Conservation (phyloP, 2,888 invertebrate species). For the Xanthia togata region DNA sequence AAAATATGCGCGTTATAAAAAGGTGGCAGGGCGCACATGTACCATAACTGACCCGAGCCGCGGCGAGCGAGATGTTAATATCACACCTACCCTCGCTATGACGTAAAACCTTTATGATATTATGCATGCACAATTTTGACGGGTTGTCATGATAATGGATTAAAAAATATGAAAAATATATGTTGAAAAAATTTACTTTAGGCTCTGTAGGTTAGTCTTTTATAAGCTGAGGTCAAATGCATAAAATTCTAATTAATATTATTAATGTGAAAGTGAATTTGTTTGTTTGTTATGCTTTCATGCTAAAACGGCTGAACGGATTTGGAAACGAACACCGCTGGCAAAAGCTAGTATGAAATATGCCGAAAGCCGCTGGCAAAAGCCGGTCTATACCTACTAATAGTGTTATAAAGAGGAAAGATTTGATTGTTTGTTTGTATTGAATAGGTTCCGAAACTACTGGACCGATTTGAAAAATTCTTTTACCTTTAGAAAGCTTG, state of each 20-base stretch:
- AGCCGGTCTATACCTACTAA: no score
- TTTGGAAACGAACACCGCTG: no score
- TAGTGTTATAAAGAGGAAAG: no score
- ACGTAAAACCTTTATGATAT: constrained; percentile 53
- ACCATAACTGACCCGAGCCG: constrained; percentile 39
- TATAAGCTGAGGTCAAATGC: neutral
- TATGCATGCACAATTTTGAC: constrained; percentile 57
- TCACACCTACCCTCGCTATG: constrained; percentile 42
- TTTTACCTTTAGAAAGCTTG: no score
- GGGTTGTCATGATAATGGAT: constrained; percentile 50
- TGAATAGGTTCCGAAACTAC: no score
- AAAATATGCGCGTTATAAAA: constrained; percentile 42
- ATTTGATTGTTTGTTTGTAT: no score
- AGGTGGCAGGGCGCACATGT: constrained; percentile 37
- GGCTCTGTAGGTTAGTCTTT: neutral
- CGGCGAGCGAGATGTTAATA: constrained; percentile 41
- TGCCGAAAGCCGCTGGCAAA: no score
- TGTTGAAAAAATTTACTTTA: neutral
- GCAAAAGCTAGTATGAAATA: no score
- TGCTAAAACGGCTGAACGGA: no score
- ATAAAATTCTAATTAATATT: neutral
- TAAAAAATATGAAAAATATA: constrained; percentile 48
- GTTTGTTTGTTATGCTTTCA: no score
- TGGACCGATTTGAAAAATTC: no score
- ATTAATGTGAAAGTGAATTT: no score